Percentiles rank a stretch among this genome's conserved stretches.
phyloP scores from a whole-genome alignment of 2,797 vertebrate species.

The Telmatherina bonti region DNA sequence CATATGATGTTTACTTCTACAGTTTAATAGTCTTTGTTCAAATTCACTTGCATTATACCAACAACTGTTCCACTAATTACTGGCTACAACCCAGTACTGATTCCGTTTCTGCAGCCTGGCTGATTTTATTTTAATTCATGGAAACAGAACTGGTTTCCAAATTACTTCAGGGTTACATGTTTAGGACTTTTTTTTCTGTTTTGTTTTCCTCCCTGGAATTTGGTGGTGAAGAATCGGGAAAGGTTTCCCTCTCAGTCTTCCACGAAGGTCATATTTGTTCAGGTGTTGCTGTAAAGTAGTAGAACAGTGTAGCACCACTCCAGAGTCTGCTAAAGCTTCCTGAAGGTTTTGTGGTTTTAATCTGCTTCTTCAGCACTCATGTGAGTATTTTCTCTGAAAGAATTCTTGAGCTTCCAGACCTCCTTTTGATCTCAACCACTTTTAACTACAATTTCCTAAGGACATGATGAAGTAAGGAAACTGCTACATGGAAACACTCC shows the following conservation, averaged over 20 bases:
- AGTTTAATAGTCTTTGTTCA: not conserved
- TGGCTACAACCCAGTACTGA: not conserved
- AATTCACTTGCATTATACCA: no score
- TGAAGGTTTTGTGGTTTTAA: not conserved
- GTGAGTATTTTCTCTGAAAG: not conserved
- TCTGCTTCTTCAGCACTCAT: not conserved
- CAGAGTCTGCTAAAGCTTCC: not conserved
- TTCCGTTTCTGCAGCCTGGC: not conserved
- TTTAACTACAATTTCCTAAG: not conserved
- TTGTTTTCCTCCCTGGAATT: not conserved
- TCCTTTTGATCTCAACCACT: not conserved
- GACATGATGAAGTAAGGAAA: not conserved
- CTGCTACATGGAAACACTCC: not conserved
- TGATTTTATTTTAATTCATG: not conserved
- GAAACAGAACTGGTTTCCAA: not conserved
- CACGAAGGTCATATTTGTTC: conserved; percentile 1
- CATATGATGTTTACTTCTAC: not conserved
- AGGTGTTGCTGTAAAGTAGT: not conserved
- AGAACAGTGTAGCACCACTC: not conserved
- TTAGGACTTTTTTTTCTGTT: not conserved
- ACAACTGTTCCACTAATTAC: no score
- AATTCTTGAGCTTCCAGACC: not conserved
- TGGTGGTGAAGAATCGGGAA: not conserved
- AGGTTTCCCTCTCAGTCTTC: not conserved
- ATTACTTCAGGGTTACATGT: not conserved